Conservation (phyloP, 2,888 invertebrate genomes). For the Drosophila aldrichi region DNA sequence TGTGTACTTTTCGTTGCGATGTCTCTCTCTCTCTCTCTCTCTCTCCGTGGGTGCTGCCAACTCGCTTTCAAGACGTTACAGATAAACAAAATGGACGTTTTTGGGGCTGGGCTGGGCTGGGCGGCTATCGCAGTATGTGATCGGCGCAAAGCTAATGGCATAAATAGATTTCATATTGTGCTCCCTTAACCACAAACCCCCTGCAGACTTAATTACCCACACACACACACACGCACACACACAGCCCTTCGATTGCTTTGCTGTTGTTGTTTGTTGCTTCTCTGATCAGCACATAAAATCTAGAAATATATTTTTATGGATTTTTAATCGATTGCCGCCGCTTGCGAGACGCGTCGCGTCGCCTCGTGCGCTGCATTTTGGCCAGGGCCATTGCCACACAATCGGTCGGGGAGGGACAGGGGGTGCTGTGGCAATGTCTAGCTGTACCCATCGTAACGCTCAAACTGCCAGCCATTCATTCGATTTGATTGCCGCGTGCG, state of each 20-base stretch:
- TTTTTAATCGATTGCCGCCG: constrained; percentile 81
- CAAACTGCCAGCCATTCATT: constrained; percentile 54
- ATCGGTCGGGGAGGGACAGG: background rate
- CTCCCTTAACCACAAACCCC: constrained; percentile 8
- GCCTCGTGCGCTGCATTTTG: constrained; percentile 21
- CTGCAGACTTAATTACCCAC: constrained; percentile 68
- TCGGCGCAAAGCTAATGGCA: constrained; percentile 78
- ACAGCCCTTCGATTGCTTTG: constrained; percentile 7
- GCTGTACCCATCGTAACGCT: constrained; percentile 24
- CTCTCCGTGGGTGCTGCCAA: constrained; percentile 5
- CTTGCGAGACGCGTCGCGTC: constrained; percentile 51
- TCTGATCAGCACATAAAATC: constrained; percentile 81
- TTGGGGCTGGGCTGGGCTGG: constrained; percentile 11
- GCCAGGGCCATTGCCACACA: constrained; percentile 6
- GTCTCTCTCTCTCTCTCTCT: background rate
- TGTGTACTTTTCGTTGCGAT: constrained; percentile 37
- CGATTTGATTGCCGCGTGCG: constrained; percentile 61
- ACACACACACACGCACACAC: constrained; percentile 7
- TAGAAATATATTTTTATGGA: constrained; percentile 82
- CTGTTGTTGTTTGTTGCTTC: constrained; percentile 34
- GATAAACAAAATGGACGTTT: constrained; percentile 60
- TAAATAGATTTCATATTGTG: constrained; percentile 80
- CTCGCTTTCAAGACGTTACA: constrained; percentile 24
- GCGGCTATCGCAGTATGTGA: constrained; percentile 58
- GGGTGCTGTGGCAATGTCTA: constrained; percentile 4